A percentile compares a stretch with the other conserved stretches of the same genome.
Evolutionary conservation across 2,888 invertebrate species (phyloP).

Genomic region (Agrochola lota): DNA sequence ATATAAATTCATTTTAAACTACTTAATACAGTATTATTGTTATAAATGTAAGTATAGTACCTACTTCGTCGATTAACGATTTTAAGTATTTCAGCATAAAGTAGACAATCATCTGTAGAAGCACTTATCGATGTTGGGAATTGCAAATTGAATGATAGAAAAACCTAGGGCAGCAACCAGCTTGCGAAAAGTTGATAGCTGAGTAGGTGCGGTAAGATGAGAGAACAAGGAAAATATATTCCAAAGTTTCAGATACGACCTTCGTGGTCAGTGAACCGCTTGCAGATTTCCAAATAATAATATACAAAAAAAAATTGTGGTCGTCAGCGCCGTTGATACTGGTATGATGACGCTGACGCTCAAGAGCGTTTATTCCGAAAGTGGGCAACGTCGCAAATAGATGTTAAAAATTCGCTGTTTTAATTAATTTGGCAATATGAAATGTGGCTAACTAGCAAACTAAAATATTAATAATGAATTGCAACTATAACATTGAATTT

Average conservation of each 20-base stretch:
- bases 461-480: no score
- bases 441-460: no score
- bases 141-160: background rate
- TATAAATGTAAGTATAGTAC: background rate
- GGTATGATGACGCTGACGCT: no score
- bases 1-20: conserved; percentile 4
- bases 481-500: no score
- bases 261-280: background rate
- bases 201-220: background rate
- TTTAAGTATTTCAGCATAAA: background rate
- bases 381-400: no score
- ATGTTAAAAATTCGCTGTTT: no score
- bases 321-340: background rate
- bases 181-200: background rate
- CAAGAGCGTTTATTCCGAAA: no score
- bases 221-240: background rate
- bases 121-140: background rate
- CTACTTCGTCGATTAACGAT: background rate
- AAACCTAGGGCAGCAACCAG: background rate
- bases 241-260: no score
- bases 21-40: background rate
- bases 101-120: background rate
- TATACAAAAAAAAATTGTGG: no score
- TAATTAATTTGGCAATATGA: no score
- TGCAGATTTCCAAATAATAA: background rate